Evolutionary conservation across 2,888 invertebrate species (phyloP), one percentile per base, ranked within the genome.

Genomic region (Ichneumoninae sp.): DNA sequence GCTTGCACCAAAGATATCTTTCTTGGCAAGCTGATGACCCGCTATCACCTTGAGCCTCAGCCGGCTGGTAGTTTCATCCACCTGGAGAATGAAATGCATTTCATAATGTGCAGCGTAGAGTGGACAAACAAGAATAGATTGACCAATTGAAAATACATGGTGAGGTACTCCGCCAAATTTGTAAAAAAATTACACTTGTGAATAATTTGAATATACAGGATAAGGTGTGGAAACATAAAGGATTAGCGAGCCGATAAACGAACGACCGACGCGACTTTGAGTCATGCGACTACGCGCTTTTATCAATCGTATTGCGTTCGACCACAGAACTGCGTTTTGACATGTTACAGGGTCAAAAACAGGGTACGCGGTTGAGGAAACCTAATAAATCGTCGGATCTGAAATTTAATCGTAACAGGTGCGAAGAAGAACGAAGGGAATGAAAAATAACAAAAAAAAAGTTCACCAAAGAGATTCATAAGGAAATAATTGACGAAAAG

Each of bases 1-100:
- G 95, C 99, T 98, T 91, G 99, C 99, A 91, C 99, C 99, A 95
- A 99, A 99, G 91, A 99, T 99, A 94, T 99, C 99, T 94, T 99
- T 99, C 94, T 99, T 99, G 80, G 99, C 99, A 92, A 99, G 95
- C 90, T 98, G 97, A 94, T 97, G 97, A 47, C 98, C 98, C 89
- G 97, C 96, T 88, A 98, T 95, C 86, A 99, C 96, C 94, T 96
- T 96, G 93, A 99, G 95, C 91, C 98, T 96, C 93, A 98, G 95
- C 93, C 97, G 96, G 94, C 96, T 97, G 92, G 97, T 97, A 89
- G 96, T 96, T 94, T 97, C 97, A 94, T 97, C 97, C 94, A 95
- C 96, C 97, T 97, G 94, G 10, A 66, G 95, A 93, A 75, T 65
- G 85, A 88, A 85, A 81, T 8, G 85, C 63, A 79, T 83, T 81